phyloP scores from a whole-genome alignment of 2,888 invertebrate genomes.

The Protophormia terraenovae region DNA sequence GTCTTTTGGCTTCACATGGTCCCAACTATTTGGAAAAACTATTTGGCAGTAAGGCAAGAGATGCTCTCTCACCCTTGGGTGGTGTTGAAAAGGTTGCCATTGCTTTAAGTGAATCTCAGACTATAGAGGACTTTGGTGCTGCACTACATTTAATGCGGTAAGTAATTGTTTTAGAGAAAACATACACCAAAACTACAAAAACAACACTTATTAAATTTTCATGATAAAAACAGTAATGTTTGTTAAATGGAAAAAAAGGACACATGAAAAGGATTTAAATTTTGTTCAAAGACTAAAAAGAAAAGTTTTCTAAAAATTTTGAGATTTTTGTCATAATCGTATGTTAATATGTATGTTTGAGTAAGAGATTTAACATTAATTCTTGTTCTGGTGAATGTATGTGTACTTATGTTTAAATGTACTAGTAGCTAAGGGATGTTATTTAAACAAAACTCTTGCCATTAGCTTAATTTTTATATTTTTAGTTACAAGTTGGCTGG shows the following conservation, averaged over 20 bases:
- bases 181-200: background rate
- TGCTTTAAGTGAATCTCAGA: constrained; percentile 95
- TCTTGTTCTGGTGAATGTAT: too few species aligned
- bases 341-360: too few species aligned
- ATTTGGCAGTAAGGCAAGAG: constrained; percentile 96
- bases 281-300: too few species aligned
- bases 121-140: constrained; percentile 92
- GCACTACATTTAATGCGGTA: constrained; percentile 81
- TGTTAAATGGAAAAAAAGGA: too few species aligned
- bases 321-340: too few species aligned
- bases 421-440: background rate
- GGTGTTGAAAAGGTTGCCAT: constrained; percentile 98
- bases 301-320: too few species aligned
- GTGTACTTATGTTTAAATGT: background rate
- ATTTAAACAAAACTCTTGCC: background rate
- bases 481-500: background rate
- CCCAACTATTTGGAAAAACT: constrained; percentile 98
- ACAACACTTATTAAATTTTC: too few species aligned
- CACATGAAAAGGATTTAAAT: too few species aligned
- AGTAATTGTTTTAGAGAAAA: constrained; percentile 54
- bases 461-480: background rate
- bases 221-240: background rate
- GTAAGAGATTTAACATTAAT: too few species aligned
- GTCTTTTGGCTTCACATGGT: constrained; percentile 95
- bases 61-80: constrained; percentile 94